These are phyloP conservation scores for Phrynocephalus forsythii DNA, from an alignment of 2,797 vertebrate genomes.

Conservation along the genomic window DNA sequence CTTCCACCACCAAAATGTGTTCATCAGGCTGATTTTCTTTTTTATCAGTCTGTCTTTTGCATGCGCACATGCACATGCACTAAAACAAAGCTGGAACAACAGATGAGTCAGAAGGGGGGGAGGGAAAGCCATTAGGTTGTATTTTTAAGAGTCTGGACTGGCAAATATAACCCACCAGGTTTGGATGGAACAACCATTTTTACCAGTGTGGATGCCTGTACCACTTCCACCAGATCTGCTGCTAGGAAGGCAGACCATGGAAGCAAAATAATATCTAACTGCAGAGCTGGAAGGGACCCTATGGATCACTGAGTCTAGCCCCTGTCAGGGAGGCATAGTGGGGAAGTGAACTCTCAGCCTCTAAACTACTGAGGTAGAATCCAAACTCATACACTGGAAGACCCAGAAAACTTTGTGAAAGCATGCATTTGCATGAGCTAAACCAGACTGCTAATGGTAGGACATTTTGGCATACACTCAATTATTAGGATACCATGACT, in stretches of 20 bases:
- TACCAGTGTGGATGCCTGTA: neutral
- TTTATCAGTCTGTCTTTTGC: neutral
- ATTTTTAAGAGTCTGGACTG: neutral
- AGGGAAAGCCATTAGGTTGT: neutral
- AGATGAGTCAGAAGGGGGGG: neutral
- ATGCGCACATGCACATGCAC: too few species aligned
- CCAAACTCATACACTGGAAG: too few species aligned
- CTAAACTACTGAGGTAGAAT: too few species aligned
- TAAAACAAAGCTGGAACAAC: neutral
- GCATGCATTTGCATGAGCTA: neutral
- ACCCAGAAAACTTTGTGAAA: too few species aligned
- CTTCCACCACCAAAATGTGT: neutral
- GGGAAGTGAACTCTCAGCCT: too few species aligned
- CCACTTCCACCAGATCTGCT: neutral
- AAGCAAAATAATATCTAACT: neutral
- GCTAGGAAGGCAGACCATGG: neutral
- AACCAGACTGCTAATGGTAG: too few species aligned
- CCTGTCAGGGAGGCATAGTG: too few species aligned
- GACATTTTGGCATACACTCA: too few species aligned
- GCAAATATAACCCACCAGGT: neutral
- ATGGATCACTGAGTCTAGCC: too few species aligned
- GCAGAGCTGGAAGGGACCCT: too few species aligned
- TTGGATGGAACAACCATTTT: neutral
- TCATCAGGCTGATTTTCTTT: neutral
- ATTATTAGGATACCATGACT: too few species aligned